Conservation (phyloP, 1,140 invertebrate genomes). For the Macrocentrus cingulum region DNA sequence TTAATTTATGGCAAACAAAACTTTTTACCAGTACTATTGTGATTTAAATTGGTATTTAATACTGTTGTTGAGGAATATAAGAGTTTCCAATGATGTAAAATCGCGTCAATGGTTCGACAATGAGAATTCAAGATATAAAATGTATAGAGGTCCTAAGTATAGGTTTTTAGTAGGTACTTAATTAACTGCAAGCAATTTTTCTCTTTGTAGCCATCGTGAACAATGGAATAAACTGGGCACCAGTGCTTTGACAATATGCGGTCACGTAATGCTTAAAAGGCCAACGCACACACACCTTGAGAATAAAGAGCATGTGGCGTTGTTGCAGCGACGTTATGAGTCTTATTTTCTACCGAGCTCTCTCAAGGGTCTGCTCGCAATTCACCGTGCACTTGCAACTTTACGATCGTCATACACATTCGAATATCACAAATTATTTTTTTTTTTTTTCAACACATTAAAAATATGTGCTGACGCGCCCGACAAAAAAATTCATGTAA, state of each 20-base stretch:
- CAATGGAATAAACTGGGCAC: constrained; percentile 12
- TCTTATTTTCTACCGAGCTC: not conserved
- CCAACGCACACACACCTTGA: constrained; percentile 6
- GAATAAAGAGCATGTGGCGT: not conserved
- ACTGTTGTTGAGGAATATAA: no score
- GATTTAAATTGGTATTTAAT: no score
- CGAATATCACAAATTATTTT: no score
- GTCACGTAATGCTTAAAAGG: constrained; percentile 13
- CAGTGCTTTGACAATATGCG: constrained; percentile 7
- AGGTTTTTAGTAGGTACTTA: constrained; percentile 13
- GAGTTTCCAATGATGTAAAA: no score
- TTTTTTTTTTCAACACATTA: no score
- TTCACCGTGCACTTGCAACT: constrained; percentile 7
- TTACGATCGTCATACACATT: constrained; percentile 4
- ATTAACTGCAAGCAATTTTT: constrained; percentile 23
- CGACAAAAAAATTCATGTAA: no score
- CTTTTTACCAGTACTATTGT: no score
- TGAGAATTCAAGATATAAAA: not conserved
- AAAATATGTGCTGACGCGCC: no score
- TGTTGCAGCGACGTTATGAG: not conserved
- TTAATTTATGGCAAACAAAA: no score
- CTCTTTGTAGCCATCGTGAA: constrained; percentile 5
- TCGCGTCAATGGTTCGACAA: not conserved
- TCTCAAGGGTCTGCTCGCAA: not conserved
- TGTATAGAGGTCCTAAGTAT: not conserved